Conservation (phyloP, 2,113 vertebrate species). For the Cnemophilus loriae region DNA sequence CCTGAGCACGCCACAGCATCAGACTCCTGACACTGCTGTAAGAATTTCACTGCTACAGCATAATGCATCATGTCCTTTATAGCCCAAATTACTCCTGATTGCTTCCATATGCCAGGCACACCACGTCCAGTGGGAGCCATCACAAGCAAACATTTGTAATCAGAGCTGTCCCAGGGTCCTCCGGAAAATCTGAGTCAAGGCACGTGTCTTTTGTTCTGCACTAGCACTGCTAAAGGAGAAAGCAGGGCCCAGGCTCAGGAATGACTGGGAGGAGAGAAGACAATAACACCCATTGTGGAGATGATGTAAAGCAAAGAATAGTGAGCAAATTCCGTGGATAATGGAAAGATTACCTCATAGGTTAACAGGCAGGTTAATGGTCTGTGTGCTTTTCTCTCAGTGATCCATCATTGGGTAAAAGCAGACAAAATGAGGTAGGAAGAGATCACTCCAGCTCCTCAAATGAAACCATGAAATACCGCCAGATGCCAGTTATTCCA, state of each 20-base stretch:
- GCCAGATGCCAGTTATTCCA: neutral
- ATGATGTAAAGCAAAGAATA: neutral
- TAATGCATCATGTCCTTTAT: neutral
- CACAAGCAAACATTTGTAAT: constrained; percentile 2
- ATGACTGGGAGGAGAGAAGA: neutral
- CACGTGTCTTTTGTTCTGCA: constrained; percentile 16
- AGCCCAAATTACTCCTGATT: constrained; percentile 23
- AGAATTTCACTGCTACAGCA: neutral
- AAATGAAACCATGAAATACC: neutral
- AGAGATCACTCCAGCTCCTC: neutral
- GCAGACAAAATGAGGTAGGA: neutral
- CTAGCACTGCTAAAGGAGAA: neutral
- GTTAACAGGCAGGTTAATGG: constrained; percentile 37
- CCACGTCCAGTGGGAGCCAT: neutral
- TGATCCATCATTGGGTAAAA: neutral
- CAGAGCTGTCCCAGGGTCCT: constrained; percentile 6
- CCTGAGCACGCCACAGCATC: neutral
- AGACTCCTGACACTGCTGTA: neutral
- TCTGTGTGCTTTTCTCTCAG: neutral
- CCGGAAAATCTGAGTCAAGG: constrained; percentile 22
- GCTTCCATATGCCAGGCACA: constrained; percentile 35
- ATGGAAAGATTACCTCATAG: constrained; percentile 47
- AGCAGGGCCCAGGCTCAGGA: neutral
- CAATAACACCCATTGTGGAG: constrained; percentile 23
- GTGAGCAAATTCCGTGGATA: neutral